These are phyloP conservation scores for Nesometra sesokonis DNA, from an alignment of 35 echinoderm and acorn worm species.

Conservation along the genomic window DNA sequence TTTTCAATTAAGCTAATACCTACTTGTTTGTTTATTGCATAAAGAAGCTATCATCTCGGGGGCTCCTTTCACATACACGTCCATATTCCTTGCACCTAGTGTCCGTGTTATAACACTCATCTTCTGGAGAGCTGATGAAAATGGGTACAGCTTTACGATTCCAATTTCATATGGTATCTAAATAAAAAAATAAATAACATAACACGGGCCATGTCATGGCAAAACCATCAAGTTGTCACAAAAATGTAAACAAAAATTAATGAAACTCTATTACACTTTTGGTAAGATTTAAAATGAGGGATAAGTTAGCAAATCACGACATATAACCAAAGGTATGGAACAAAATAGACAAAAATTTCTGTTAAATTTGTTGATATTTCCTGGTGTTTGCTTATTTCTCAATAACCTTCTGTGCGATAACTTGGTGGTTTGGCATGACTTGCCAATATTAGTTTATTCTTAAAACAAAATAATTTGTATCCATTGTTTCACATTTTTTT, in stretches of 20 bases:
- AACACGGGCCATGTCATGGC: neutral
- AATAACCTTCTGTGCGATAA: no score
- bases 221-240: no score
- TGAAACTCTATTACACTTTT: neutral
- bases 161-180: conserved; percentile 83
- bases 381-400: no score
- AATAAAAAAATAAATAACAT: neutral
- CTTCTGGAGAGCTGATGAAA: conserved; percentile 77
- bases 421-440: no score
- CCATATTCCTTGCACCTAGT: conserved; percentile 77
- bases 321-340: no score
- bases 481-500: no score
- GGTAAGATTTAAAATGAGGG: no score
- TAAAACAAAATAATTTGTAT: no score
- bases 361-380: neutral
- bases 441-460: no score
- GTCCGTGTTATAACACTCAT: conserved; percentile 93
- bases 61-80: conserved; percentile 74
- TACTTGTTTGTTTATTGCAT: conserved; percentile 63
- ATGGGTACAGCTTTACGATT: conserved; percentile 82
- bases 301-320: no score
- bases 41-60: conserved; percentile 88
- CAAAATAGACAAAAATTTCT: no score
- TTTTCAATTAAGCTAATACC: neutral
- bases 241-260: neutral